Conservation (phyloP, 2,888 invertebrate species). For the Ectobius pallidus region DNA sequence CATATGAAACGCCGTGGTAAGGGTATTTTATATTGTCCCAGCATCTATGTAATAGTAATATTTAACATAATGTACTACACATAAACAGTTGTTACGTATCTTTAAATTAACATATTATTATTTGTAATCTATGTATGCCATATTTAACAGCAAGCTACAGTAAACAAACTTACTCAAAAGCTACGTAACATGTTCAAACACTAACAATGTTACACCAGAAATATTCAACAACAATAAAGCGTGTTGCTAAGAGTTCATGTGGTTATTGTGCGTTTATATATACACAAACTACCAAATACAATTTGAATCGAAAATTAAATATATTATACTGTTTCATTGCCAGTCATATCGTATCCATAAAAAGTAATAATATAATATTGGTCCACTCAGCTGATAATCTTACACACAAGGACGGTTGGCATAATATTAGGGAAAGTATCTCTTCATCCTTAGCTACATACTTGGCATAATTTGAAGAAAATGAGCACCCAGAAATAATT, state of each 20-base stretch:
- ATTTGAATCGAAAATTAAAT: background rate
- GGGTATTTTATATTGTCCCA: too few relatives aligned
- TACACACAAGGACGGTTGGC: background rate
- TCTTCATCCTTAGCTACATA: too few relatives aligned
- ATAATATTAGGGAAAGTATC: background rate
- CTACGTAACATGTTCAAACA: background rate
- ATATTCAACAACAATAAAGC: background rate
- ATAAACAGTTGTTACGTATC: too few relatives aligned
- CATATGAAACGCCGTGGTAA: too few relatives aligned
- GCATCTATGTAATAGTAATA: too few relatives aligned
- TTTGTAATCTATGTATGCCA: too few relatives aligned
- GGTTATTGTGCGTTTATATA: conserved; percentile 6
- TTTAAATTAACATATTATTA: too few relatives aligned
- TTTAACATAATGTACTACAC: too few relatives aligned
- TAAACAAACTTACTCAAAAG: background rate
- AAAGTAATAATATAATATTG: background rate
- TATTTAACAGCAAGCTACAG: too few relatives aligned
- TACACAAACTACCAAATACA: background rate
- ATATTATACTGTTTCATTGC: background rate
- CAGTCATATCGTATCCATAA: background rate
- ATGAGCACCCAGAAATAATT: too few relatives aligned
- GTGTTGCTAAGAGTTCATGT: background rate
- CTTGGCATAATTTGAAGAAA: too few relatives aligned
- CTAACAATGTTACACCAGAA: background rate
- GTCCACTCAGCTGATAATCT: conserved; percentile 14